Percentiles rank a stretch among this genome's conserved stretches.
These are phyloP conservation scores for Microcebus tavaratra DNA, from an alignment of 2,113 vertebrate species.

Conservation along the genomic window DNA sequence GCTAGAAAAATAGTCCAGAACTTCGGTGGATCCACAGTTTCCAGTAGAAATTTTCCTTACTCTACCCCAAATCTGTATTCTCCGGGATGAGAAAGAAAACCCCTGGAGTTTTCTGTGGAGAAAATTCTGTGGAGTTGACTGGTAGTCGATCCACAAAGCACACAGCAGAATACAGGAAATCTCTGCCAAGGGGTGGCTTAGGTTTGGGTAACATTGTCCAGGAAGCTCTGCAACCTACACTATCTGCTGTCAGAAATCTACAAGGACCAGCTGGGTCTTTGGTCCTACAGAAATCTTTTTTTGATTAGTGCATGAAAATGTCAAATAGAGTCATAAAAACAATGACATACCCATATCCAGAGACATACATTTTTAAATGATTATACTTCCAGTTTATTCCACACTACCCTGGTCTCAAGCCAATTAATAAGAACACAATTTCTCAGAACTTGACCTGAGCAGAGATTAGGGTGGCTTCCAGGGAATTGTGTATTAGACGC, in stretches of 20 bases:
- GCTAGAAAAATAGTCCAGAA: not conserved
- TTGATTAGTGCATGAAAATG: not conserved
- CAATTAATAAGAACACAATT: not conserved
- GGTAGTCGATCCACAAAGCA: not conserved
- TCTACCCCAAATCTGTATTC: not conserved
- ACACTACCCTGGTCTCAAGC: not conserved
- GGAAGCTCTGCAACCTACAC: not conserved
- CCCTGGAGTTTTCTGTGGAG: too few species aligned
- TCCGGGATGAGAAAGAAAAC: not conserved
- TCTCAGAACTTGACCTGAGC: not conserved
- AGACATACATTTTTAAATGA: not conserved
- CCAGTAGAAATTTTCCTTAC: not conserved
- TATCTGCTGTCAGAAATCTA: not conserved
- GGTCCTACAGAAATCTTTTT: not conserved
- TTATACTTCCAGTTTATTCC: not conserved
- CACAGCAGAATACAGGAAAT: not conserved
- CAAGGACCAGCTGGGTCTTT: not conserved
- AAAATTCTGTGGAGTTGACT: not conserved
- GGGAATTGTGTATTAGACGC: not conserved
- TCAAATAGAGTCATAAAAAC: constrained; percentile 26
- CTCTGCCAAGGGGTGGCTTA: not conserved
- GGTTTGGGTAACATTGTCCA: not conserved
- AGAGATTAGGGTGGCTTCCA: not conserved
- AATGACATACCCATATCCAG: not conserved
- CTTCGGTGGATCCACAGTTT: not conserved